phyloP scores from a whole-genome alignment of 2,888 invertebrate genomes.

The Molorchus minor region DNA sequence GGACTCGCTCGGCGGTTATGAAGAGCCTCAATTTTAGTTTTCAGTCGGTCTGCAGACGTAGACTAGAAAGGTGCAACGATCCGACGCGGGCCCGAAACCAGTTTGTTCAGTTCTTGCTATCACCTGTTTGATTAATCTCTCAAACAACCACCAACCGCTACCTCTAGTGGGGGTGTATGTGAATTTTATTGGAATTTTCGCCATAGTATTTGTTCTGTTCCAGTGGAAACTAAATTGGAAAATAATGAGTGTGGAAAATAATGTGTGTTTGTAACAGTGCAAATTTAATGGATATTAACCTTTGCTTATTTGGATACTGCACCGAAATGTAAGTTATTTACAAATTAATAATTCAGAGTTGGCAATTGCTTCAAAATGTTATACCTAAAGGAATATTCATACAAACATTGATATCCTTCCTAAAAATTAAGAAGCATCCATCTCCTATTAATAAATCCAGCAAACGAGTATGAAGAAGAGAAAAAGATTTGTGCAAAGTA shows the following conservation, averaged over 20 bases:
- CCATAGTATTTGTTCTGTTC: conserved; percentile 5
- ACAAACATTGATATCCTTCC: no score
- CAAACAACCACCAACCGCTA: conserved; percentile 18
- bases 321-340: conserved; percentile 18
- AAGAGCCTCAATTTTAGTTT: conserved; percentile 26
- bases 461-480: no score
- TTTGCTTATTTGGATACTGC: conserved; percentile 21
- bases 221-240: background rate
- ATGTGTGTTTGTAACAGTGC: conserved; percentile 32
- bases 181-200: conserved; percentile 9
- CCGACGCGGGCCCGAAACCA: conserved; percentile 21
- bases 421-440: no score
- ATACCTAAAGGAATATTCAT: no score
- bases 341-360: background rate
- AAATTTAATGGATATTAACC: conserved; percentile 38
- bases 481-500: no score
- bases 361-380: no score
- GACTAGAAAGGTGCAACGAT: conserved; percentile 10
- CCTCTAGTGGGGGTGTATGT: conserved; percentile 15
- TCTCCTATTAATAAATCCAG: no score
- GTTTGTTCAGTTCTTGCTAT: conserved; percentile 29
- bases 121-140: conserved; percentile 29
- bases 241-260: conserved; percentile 30
- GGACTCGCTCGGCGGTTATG: conserved; percentile 16
- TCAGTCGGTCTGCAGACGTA: conserved; percentile 27